phyloP scores from a whole-genome alignment of 2,797 vertebrate genomes.

The Gymnothorax javanicus region DNA sequence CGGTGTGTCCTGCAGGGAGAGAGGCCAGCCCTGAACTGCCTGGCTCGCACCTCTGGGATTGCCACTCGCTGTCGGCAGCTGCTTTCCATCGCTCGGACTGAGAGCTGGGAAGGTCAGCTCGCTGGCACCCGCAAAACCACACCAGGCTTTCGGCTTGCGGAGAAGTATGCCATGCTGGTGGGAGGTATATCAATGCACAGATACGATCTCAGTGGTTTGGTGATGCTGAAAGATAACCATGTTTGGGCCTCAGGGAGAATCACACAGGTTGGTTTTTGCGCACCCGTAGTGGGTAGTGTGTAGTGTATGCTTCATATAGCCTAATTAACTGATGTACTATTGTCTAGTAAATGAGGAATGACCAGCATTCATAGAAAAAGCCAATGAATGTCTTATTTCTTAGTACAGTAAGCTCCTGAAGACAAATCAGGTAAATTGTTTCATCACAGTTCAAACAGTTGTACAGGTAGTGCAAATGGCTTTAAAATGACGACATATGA shows the following conservation, averaged over 20 bases:
- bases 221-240: constrained; percentile 89
- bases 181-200: constrained; percentile 78
- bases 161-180: constrained; percentile 82
- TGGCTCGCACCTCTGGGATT: constrained; percentile 81
- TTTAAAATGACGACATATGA: too few relatives aligned
- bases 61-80: constrained; percentile 71
- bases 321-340: neutral
- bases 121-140: constrained; percentile 85
- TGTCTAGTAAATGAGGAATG: neutral
- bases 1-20: constrained; percentile 79
- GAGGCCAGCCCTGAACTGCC: constrained; percentile 77
- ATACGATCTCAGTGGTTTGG: constrained; percentile 77
- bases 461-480: neutral
- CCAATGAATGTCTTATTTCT: neutral
- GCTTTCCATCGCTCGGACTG: constrained; percentile 39
- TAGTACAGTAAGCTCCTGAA: neutral
- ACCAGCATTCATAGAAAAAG: neutral
- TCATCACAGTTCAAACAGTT: neutral
- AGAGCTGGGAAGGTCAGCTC: constrained; percentile 74
- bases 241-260: constrained; percentile 78
- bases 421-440: neutral
- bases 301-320: neutral
- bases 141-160: constrained; percentile 82
- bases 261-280: constrained; percentile 63
- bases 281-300: neutral